phyloP scores from a whole-genome alignment of 1,140 invertebrate species.

The Brachionus angularis region DNA sequence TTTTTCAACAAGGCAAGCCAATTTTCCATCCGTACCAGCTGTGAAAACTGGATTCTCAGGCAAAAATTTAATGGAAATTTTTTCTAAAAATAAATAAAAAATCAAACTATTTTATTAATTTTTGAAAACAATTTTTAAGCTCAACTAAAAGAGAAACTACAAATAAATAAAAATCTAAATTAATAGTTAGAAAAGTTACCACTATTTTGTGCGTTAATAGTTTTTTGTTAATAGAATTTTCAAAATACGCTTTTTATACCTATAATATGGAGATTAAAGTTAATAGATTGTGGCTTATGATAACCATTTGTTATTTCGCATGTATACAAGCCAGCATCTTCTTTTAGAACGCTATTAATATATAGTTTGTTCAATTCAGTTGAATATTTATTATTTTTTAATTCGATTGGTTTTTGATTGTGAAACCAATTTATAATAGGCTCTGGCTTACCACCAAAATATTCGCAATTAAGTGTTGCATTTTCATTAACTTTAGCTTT shows the following conservation, averaged over 20 bases:
- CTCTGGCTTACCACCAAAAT: background rate
- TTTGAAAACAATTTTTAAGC: slow-evolving; percentile 5
- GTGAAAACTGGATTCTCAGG: background rate
- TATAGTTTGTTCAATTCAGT: background rate
- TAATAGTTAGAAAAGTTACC: too few species aligned
- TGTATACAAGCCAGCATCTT: background rate
- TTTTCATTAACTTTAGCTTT: background rate
- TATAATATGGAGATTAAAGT: background rate
- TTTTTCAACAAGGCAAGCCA: slow-evolving; percentile 1
- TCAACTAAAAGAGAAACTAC: slow-evolving; percentile 1
- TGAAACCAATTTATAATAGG: slow-evolving; percentile 1
- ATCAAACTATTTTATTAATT: background rate
- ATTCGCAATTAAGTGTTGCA: slow-evolving; percentile 10
- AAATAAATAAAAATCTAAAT: background rate
- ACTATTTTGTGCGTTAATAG: too few species aligned
- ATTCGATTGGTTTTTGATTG: background rate
- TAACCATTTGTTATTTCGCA: slow-evolving; percentile 14
- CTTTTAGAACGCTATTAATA: background rate
- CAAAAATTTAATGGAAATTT: background rate
- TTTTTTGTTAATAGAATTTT: background rate
- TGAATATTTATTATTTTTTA: background rate
- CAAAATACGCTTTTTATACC: slow-evolving; percentile 15
- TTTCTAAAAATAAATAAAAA: slow-evolving; percentile 4
- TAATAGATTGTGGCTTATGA: background rate
- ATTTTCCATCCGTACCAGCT: background rate